Base-by-base conservation (phyloP, 2,888 invertebrate genomes). In the Crepidodera aurea region DNA sequence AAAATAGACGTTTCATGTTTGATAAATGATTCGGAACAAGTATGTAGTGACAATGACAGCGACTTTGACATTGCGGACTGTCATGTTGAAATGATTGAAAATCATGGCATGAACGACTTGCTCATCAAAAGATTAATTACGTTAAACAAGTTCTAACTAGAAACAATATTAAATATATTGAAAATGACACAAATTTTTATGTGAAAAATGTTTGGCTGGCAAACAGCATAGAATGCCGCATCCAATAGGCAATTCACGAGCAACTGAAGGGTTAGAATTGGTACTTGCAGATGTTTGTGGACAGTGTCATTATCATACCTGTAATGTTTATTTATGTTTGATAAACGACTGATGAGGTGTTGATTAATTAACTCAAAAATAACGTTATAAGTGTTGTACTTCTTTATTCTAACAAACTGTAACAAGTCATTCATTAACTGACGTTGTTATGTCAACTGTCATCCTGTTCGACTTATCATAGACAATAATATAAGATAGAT, bases 241-340 rank as follows among this genome's bases (percentile, higher is more conserved):
- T 37, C 37, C 40, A 16, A 13, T 16, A 10, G 61, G 44, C 46
- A 25, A 12, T 5, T 22, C 29, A 40, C 55, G 51, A 60, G 51
- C 64, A 22, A 22, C 22, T 34, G 27, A 56, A 54, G 32, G 7
- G 51, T 32, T 15, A 13, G 61, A 64, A 19, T 37, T 66, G 15
- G 22, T 68, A 2, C 66, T 66, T 64, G 58, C 32, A 12, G 66
- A 66, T 51, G 6, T 65, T 15, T 60, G 22, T 22, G 22, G 22
- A 22, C 22, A n/a, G n/a, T n/a, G n/a, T n/a, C n/a, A n/a, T n/a
- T n/a, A n/a, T n/a, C n/a, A n/a, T n/a, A n/a, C n/a, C n/a, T n/a
- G n/a, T n/a, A n/a, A n/a, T n/a, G n/a, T n/a, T n/a, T n/a, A n/a
- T n/a, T n/a, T n/a, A n/a, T n/a, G n/a, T n/a, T n/a, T n/a, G n/a